Conservation (phyloP, 2,797 vertebrate genomes). For the Anguilla obscura region DNA sequence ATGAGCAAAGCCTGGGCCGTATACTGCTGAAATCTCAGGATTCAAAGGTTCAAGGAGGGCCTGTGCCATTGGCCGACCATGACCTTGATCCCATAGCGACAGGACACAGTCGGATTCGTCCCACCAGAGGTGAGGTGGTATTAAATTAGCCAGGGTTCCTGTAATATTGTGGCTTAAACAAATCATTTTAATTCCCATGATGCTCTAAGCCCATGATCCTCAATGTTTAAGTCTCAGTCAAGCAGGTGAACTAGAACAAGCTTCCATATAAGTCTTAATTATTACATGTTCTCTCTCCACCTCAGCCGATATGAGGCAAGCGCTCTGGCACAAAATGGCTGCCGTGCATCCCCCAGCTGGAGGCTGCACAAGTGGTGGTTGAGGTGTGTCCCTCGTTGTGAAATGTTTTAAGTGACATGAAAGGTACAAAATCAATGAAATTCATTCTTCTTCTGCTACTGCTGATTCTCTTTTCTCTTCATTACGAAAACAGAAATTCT, state of each 20-base stretch:
- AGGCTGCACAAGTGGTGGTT: background rate
- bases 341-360: slow-evolving; percentile 6
- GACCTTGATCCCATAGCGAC: background rate
- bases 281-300: background rate
- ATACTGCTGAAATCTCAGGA: background rate
- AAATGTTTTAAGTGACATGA: background rate
- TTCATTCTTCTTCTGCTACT: background rate
- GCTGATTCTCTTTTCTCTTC: background rate
- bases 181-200: background rate
- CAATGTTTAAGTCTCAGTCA: background rate
- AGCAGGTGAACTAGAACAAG: background rate
- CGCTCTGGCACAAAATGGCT: background rate
- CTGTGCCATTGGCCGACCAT: background rate
- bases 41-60: background rate
- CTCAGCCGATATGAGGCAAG: background rate
- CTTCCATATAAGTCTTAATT: background rate
- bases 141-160: background rate
- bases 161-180: background rate
- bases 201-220: background rate
- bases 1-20: background rate
- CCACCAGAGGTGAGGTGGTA: background rate
- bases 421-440: background rate
- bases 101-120: background rate
- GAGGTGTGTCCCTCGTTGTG: background rate
- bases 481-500: background rate